Evolutionary conservation across 1,140 invertebrate genomes (phyloP).

Genomic region (Macrotrachela quadricornifera): DNA sequence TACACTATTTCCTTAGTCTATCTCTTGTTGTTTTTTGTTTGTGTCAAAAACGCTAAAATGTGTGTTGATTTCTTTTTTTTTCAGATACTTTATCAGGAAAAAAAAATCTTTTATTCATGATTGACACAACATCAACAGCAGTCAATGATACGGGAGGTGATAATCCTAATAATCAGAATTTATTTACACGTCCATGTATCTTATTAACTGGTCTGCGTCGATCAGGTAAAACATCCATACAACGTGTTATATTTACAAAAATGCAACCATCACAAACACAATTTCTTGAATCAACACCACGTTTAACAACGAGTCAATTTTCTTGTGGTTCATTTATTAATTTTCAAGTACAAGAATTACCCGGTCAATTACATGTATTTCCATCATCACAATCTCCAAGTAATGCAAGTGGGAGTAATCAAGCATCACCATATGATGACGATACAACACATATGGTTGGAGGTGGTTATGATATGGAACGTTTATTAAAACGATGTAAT

Average conservation of each 20-base stretch:
- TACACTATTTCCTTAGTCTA: too few relatives aligned
- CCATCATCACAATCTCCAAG: too few relatives aligned
- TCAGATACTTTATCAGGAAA: too few relatives aligned
- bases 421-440: background rate
- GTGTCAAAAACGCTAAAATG: too few relatives aligned
- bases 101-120: too few relatives aligned
- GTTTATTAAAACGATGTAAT: slow-evolving; percentile 74
- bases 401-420: background rate
- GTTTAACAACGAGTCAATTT: slow-evolving; percentile 80
- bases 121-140: too few relatives aligned
- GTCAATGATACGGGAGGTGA: too few relatives aligned
- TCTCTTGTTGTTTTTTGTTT: too few relatives aligned
- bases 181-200: background rate
- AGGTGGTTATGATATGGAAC: slow-evolving; percentile 76
- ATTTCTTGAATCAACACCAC: slow-evolving; percentile 93
- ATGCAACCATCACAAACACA: slow-evolving; percentile 98
- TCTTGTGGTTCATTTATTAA: slow-evolving; percentile 92
- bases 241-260: slow-evolving; percentile 99
- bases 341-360: slow-evolving; percentile 99
- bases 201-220: slow-evolving; percentile 5
- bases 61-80: too few relatives aligned
- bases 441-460: slow-evolving; percentile 31
- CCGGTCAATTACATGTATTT: slow-evolving; percentile 91
- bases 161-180: too few relatives aligned
- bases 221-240: slow-evolving; percentile 98